Base-by-base conservation (phyloP, 2,888 invertebrate genomes). In the Loripinus fragilis region DNA sequence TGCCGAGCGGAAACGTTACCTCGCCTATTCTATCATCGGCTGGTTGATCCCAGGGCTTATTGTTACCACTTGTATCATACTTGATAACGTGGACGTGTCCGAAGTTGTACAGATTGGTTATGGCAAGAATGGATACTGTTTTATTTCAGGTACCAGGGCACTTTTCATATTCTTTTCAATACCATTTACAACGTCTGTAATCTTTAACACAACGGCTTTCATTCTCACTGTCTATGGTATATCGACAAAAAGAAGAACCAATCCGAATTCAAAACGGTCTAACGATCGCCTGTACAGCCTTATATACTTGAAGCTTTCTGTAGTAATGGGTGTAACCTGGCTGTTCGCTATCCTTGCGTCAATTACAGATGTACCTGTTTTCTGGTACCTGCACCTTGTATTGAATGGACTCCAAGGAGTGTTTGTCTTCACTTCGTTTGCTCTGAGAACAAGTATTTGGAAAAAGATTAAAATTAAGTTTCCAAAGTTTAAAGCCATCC, bases 361-460 rank as follows among this genome's bases (percentile, higher is more conserved):
- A 33, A 38, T 71, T 12, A 55, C 28, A 12, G n/a, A 71, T 33
- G n/a, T 15, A 8, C 23, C 23, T 17, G 48, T 65, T 52, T 66
- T 79, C 2, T 55, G 48, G 75, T 75, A 71, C 60, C 33, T 69
- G 23, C 60, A 38, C 28, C 38, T 65, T 30, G 20, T 68, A 20
- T 25, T 75, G 20, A 75, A 75, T 60, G 71, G 79, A 28, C 48
- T 79, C 17, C 79, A 79, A 60, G 75, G 79, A 20, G 41, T 75
- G 25, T 75, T 75, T 67, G 33, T 79, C 8, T 71, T 71, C 52
- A 25, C 71, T 45, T 66, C 69, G n/a, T 79, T 75, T 28, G 48
- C 65, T 15, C 28, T 72, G 30, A 38, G 50, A 25, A 42, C 65
- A 65, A 41, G 65, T 15, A 41, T 72, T 12, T 72, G 72, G 48